Base-by-base conservation (phyloP, 1,140 invertebrate genomes). In the Penaeus vannamei region DNA sequence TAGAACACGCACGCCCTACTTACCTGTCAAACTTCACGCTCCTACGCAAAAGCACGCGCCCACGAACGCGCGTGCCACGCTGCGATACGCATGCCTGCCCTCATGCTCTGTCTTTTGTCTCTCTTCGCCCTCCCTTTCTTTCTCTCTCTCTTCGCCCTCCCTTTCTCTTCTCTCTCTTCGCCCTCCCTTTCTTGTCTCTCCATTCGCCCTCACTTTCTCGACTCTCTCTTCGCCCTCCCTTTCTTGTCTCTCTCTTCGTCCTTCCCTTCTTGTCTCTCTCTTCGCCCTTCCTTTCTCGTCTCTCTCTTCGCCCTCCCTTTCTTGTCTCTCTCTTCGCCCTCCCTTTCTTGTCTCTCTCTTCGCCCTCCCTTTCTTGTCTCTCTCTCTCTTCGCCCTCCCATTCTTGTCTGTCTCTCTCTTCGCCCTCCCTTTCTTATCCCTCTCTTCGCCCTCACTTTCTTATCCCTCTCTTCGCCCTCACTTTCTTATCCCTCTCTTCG, bases 221-320 rank as follows among this genome's bases (percentile, higher is more conserved):
- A n/a, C n/a, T n/a, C n/a, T n/a, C n/a, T n/a, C 36, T 3, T 36
- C 80, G 36, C 36, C 10, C 10, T 42, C 36, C 10, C 10, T 4
- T 42, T 0, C 4, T 42, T 8, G 61, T 32, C 22, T 83, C 36
- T 42, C 36, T 42, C 1, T 42, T 79, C 76, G 20, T 32, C 76
- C 76, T 36, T 42, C 29, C 76, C 42, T 79, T n/a, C n/a, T n/a
- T n/a, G n/a, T n/a, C n/a, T 32, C 80, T n/a, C 80, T 53, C 53
- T 59, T n/a, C 23, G 14, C 8, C 29, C 53, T 4, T 8, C 80
- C 42, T 42, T 59, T 2, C n/a, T n/a, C n/a, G n/a, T n/a, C n/a
- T n/a, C n/a, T n/a, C n/a, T n/a, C 36, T 3, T 36, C 80, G 36
- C 36, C 10, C 10, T 42, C 36, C 10, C 10, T 4, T 42, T 0